Evolutionary conservation across 1,140 invertebrate species (phyloP).

Genomic region (Drosophila mayri): DNA sequence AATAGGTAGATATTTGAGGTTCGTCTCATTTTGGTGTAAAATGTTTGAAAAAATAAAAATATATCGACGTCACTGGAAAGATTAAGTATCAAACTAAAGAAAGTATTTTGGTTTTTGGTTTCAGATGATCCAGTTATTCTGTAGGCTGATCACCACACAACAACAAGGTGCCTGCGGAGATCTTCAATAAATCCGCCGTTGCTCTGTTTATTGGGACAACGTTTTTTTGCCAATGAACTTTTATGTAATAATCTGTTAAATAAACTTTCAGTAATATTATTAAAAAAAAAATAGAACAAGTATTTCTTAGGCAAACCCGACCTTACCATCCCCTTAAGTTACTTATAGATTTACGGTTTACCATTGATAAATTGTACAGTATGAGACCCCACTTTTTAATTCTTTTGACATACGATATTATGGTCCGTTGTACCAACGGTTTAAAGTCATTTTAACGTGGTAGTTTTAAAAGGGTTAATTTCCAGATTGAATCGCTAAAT

Average conservation of each 20-base stretch:
- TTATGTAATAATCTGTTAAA: neutral
- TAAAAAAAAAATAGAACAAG: neutral
- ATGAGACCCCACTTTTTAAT: no score
- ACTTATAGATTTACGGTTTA: no score
- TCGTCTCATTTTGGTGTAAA: neutral
- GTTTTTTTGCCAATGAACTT: neutral
- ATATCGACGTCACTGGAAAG: neutral
- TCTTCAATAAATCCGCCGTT: neutral
- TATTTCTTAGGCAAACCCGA: neutral
- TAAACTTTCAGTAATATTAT: neutral
- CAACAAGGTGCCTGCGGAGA: neutral
- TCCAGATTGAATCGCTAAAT: no score
- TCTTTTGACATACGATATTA: no score
- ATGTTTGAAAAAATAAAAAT: neutral
- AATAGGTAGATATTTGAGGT: neutral
- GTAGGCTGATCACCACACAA: slow-evolving; percentile 1
- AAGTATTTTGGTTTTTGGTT: neutral
- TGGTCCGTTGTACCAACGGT: no score
- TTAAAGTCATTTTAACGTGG: no score
- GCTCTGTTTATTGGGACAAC: neutral
- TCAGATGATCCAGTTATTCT: slow-evolving; percentile 3
- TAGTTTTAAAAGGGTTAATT: no score
- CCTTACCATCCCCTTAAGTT: no score
- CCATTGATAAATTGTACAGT: no score
- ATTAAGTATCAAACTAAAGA: neutral